Evolutionary conservation across 2,888 invertebrate species (phyloP).

Genomic region (Linnaemya vulpina): DNA sequence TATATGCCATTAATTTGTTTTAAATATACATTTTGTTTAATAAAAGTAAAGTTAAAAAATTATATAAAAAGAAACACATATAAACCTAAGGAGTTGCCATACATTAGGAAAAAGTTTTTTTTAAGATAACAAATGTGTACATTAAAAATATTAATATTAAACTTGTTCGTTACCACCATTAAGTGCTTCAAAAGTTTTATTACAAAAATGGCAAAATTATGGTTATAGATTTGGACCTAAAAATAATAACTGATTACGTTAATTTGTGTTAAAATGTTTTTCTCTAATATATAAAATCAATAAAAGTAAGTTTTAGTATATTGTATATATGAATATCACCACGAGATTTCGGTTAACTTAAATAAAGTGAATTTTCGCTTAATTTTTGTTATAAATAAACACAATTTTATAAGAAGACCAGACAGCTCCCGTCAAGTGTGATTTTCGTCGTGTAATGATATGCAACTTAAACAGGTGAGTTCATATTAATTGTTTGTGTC

Average conservation of each 20-base stretch:
- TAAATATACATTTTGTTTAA: conserved; percentile 46
- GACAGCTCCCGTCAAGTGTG: conserved; percentile 78
- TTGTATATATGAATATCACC: conserved; percentile 46
- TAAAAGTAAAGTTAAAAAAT: conserved; percentile 24
- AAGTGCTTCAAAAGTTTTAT: conserved; percentile 56
- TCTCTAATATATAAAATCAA: conserved; percentile 24
- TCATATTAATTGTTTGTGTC: neutral
- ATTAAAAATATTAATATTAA: conserved; percentile 48
- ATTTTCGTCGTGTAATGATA: conserved; percentile 82
- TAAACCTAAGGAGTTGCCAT: conserved; percentile 60
- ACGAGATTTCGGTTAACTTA: conserved; percentile 58
- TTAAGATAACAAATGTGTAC: conserved; percentile 58
- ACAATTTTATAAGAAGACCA: conserved; percentile 40
- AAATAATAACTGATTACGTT: conserved; percentile 21
- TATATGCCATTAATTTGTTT: conserved; percentile 59
- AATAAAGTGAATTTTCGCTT: conserved; percentile 54
- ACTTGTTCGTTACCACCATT: conserved; percentile 34
- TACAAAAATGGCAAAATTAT: conserved; percentile 65
- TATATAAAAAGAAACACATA: conserved; percentile 31
- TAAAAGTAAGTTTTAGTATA: conserved; percentile 62
- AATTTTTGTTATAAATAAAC: conserved; percentile 50
- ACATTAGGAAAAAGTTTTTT: conserved; percentile 14
- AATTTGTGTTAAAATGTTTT: conserved; percentile 34
- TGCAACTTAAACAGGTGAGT: conserved; percentile 82
- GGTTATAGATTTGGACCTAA: conserved; percentile 57